Base-by-base conservation (phyloP, 2,797 vertebrate species). In the Nothura maculosa region DNA sequence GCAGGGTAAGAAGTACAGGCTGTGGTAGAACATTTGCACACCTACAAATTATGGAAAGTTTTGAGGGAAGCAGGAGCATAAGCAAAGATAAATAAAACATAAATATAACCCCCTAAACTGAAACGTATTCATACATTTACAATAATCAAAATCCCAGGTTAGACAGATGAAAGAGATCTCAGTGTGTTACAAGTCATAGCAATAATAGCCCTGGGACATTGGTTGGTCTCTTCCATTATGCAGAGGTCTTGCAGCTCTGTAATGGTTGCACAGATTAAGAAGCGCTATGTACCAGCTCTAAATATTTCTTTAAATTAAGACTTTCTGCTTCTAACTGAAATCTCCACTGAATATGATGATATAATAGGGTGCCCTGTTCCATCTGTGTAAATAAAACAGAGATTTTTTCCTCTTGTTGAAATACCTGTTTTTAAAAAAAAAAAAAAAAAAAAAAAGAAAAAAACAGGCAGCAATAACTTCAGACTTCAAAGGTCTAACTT, bases 401-500 rank as follows among this genome's bases (percentile, higher is more conserved):
- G 92, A 95, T 97, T 97, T 93, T 96, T 96, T 38, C 38, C 95
- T 92, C 87, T 87, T 96, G 92, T 81, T 97, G 96, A 97, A 97
- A 97, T 98, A 98, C 97, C 97, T 98, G 97, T 2, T 80, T 96
- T 83, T 91, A 95, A 94, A 97, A 97, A 45, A 45, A 92, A 95
- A 94, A 96, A 97, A 96, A 92, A 97, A 45, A 19, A 91, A 95
- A 94, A 96, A 97, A 96, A 92, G n/a, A n/a, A n/a, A n/a, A n/a
- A 94, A 97, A 97, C 95, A 95, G 9, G 69, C 93, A 95, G 97
- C 97, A 97, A 98, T 98, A 98, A 98, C 97, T 98, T 96, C 87
- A 94, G 95, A 98, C 97, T 98, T 98, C 97, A 98, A 98, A 98
- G 97, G 97, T 98, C 97, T 97, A 85, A 98, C 98, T 98, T 97